These are phyloP conservation scores for Sparus aurata DNA, from an alignment of 2,797 vertebrate genomes.

Conservation along the genomic window DNA sequence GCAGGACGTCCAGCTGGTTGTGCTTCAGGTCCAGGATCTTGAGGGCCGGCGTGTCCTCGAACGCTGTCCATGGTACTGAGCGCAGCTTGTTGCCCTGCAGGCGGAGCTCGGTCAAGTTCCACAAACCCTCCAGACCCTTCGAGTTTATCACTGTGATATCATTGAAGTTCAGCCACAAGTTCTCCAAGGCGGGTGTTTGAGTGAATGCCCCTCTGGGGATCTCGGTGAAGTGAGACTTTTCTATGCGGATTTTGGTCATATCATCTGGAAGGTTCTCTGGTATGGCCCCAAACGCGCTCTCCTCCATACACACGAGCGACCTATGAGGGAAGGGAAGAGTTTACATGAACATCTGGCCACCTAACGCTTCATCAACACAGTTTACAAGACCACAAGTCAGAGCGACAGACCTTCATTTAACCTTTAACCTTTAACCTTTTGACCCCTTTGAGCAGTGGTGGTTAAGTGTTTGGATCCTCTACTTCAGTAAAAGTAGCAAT, in stretches of 20 bases:
- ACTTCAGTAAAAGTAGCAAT: too few species aligned
- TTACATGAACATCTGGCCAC: background rate
- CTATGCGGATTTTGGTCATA: constrained; percentile 92
- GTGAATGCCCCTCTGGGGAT: constrained; percentile 88
- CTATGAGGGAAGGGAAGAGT: constrained; percentile 75
- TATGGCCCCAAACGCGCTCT: constrained; percentile 86
- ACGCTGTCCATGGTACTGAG: constrained; percentile 94
- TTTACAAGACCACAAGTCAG: background rate
- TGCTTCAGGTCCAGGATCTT: constrained; percentile 94
- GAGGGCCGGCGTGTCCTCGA: constrained; percentile 88
- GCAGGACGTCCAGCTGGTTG: constrained; percentile 92
- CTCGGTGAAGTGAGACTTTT: constrained; percentile 93
- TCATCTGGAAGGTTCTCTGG: constrained; percentile 88
- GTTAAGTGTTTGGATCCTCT: too few species aligned
- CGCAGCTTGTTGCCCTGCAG: constrained; percentile 92
- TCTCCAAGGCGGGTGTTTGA: constrained; percentile 85
- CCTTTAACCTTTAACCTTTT: too few species aligned
- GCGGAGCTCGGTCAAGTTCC: constrained; percentile 90
- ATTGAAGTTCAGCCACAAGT: constrained; percentile 95
- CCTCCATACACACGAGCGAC: constrained; percentile 90
- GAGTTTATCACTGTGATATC: constrained; percentile 92
- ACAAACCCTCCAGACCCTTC: constrained; percentile 88
- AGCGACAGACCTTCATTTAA: background rate
- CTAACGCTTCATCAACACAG: background rate
- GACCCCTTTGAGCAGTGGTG: too few species aligned